These are phyloP conservation scores for Nymphalis urticae DNA, from an alignment of 2,888 invertebrate genomes.

Conservation along the genomic window DNA sequence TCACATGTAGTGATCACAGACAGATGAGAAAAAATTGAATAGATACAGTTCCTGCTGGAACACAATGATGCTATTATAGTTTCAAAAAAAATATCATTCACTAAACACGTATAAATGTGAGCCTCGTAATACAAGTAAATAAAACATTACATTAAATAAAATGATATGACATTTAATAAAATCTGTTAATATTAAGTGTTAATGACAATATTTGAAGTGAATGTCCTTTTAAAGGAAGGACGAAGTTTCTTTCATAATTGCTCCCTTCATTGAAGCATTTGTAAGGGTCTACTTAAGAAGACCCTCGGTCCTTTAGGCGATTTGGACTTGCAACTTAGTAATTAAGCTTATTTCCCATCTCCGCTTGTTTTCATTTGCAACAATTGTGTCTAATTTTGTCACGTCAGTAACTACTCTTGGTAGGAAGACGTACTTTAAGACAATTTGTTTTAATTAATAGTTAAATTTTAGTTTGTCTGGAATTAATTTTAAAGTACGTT, in stretches of 20 bases:
- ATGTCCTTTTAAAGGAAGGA: constrained; percentile 59
- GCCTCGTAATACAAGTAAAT: background rate
- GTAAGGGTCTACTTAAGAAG: constrained; percentile 67
- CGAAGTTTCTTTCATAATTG: constrained; percentile 69
- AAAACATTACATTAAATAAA: background rate
- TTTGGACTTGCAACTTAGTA: constrained; percentile 71
- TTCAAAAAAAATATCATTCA: constrained; percentile 15
- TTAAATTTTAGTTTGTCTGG: background rate
- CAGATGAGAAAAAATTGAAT: constrained; percentile 27
- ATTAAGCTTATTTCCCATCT: constrained; percentile 77
- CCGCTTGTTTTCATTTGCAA: constrained; percentile 65
- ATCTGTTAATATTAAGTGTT: constrained; percentile 11
- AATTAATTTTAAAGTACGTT: background rate
- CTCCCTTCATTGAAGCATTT: constrained; percentile 69
- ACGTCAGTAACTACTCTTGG: constrained; percentile 33
- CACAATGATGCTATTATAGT: constrained; percentile 10
- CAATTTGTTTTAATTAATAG: constrained; percentile 38
- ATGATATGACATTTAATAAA: background rate
- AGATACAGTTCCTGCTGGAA: constrained; percentile 11
- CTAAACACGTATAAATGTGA: constrained; percentile 13
- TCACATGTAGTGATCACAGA: constrained; percentile 20
- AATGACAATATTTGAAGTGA: constrained; percentile 41
- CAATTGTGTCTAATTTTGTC: constrained; percentile 56
- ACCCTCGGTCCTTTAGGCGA: constrained; percentile 62
- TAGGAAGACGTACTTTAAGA: constrained; percentile 14